phyloP scores from a whole-genome alignment of 2,113 vertebrate genomes.

The Corydoras maculifer region DNA sequence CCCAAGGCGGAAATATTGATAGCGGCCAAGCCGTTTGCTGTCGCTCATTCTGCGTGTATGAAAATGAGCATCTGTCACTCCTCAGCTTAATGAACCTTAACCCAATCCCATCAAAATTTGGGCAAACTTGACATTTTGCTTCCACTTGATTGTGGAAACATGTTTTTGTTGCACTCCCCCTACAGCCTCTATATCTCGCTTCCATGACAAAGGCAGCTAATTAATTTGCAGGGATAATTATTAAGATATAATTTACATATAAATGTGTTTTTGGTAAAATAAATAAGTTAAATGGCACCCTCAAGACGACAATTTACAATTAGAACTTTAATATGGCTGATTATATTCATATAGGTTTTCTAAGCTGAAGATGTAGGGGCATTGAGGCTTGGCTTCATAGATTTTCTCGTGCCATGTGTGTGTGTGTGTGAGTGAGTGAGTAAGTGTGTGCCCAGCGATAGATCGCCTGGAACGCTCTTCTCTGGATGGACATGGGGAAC shows the following conservation, averaged over 20 bases:
- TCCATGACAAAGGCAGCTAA: constrained; percentile 51
- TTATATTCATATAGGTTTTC: constrained; percentile 69
- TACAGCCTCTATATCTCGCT: constrained; percentile 54
- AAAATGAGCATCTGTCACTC: constrained; percentile 45
- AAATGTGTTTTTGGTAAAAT: constrained; percentile 73
- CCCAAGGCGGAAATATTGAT: constrained; percentile 26
- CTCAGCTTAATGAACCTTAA: constrained; percentile 51
- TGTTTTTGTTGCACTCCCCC: constrained; percentile 40
- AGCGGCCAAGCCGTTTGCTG: constrained; percentile 1
- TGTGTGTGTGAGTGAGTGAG: too few relatives aligned
- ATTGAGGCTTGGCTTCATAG: not conserved
- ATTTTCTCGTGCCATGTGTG: not conserved
- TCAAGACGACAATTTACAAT: constrained; percentile 79
- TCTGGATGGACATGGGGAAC: too few relatives aligned
- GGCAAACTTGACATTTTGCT: constrained; percentile 61
- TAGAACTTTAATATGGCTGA: constrained; percentile 80
- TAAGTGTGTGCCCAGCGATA: too few relatives aligned
- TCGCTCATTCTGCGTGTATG: constrained; percentile 33
- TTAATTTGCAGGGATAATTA: constrained; percentile 74
- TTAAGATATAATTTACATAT: constrained; percentile 86
- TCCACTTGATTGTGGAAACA: constrained; percentile 39
- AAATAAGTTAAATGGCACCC: constrained; percentile 67
- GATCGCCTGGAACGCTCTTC: too few relatives aligned
- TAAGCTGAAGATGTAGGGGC: constrained; percentile 53
- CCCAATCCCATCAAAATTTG: constrained; percentile 51